Evolutionary conservation across 2,797 vertebrate genomes (phyloP).

Genomic region (Acridotheres tristis): DNA sequence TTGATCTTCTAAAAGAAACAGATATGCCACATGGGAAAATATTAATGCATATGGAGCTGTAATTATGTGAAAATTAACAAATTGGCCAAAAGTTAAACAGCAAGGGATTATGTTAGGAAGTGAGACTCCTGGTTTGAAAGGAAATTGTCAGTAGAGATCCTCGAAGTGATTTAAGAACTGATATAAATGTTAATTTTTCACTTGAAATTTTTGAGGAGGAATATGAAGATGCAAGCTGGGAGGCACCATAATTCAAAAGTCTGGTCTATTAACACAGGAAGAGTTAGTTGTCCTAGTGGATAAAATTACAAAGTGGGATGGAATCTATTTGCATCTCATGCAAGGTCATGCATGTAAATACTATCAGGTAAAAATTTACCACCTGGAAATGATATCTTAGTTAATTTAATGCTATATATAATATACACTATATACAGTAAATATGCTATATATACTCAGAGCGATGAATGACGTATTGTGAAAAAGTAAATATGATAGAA

Average conservation of each 20-base stretch:
- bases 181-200: neutral
- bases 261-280: neutral
- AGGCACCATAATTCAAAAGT: neutral
- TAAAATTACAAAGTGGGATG: neutral
- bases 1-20: conserved; percentile 21
- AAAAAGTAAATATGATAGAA: neutral
- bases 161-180: neutral
- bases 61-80: conserved; percentile 48
- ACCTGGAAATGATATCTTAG: neutral
- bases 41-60: neutral
- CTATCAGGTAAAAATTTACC: neutral
- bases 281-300: neutral
- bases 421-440: neutral
- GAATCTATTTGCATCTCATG: neutral
- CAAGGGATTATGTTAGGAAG: neutral
- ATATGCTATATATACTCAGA: neutral
- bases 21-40: neutral
- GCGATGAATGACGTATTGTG: neutral
- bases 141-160: neutral
- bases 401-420: neutral
- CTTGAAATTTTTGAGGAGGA: neutral
- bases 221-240: neutral
- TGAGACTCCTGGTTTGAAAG: neutral
- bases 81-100: neutral
- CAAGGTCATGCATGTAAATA: neutral